Evolutionary conservation across 2,888 invertebrate genomes (phyloP), one percentile per base, ranked within the genome.

Genomic region (Drosophila melanosoma): DNA sequence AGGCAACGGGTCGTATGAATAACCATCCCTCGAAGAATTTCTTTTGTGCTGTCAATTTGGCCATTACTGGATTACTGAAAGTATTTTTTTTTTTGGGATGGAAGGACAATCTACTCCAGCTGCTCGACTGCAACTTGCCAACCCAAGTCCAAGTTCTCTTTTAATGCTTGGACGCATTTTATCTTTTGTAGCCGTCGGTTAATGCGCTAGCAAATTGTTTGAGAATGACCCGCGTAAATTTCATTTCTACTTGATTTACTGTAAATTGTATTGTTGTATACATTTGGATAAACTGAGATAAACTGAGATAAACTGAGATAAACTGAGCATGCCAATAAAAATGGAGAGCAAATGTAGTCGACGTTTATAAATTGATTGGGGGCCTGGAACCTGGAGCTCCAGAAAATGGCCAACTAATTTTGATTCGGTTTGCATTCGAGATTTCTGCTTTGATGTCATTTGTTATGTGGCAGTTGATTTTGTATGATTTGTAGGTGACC

Each of bases 181-280:
- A 79, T 89, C 89, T 81, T 77, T 77, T 81, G 89, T 81, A 59
- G 78, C 62, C 73, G 45, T 54, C 61, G 65, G 69, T 60, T 81
- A 81, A 81, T 81, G 79, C 80, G 49, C 74, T 81, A 83, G 89
- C 85, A 85, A 87, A 89, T 87, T 85, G 83, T 81, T 89, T 71
- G 82, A 74, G 87, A 81, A 87, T 90, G 87, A 87, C 89, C 87
- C 90, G 87, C 87, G 88, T 88, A 89, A 87, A 78, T 86, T 83
- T 79, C 60, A 72, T 67, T 78, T 74, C 74, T 78, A 70, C 72
- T 87, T 87, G 87, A 90, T 90, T 86, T 90, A 83, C 88, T 88
- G 79, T 79, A 79, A 83, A 88, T 88, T 83, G 83, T 83, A 81
- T 83, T 83, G 72, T 83, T 83, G 69, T 58, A 56, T 40, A 42